phyloP scores from a whole-genome alignment of 1,140 invertebrate genomes.

The Camponotus pennsylvanicus region DNA sequence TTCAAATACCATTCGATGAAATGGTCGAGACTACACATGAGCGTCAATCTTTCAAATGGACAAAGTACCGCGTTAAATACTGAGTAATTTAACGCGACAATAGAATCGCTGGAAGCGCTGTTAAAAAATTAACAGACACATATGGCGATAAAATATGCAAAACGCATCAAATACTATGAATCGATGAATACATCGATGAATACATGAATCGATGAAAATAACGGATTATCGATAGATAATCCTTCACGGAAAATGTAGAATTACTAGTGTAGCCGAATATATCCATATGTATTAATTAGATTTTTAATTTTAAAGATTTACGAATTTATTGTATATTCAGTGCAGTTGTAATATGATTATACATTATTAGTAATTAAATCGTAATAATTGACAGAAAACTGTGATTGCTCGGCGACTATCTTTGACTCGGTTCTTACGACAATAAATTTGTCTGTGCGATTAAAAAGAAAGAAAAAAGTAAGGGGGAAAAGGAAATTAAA shows the following conservation, averaged over 20 bases:
- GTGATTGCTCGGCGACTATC: not conserved
- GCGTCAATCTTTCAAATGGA: constrained; percentile 39
- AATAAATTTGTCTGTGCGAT: not conserved
- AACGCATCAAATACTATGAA: constrained; percentile 22
- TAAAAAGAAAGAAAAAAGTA: too few species aligned
- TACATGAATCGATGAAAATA: constrained; percentile 51
- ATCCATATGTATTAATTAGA: constrained; percentile 14
- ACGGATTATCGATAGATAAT: constrained; percentile 67
- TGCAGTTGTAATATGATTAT: not conserved
- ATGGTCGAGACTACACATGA: not conserved
- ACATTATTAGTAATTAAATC: constrained; percentile 21
- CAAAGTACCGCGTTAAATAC: constrained; percentile 47
- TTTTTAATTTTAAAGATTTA: constrained; percentile 32
- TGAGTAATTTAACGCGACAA: constrained; percentile 55
- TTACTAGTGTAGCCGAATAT: constrained; percentile 53
- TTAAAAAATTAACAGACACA: constrained; percentile 52
- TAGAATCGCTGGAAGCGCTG: constrained; percentile 27
- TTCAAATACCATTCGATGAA: constrained; percentile 23
- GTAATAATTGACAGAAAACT: not conserved
- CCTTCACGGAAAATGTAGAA: constrained; percentile 62
- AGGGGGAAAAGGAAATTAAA: not conserved
- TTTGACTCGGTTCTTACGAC: not conserved
- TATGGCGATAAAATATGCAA: constrained; percentile 46
- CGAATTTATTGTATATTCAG: not conserved
- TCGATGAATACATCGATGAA: constrained; percentile 44